Conservation (phyloP, 2,888 invertebrate genomes). For the Drosophila fungiperda region DNA sequence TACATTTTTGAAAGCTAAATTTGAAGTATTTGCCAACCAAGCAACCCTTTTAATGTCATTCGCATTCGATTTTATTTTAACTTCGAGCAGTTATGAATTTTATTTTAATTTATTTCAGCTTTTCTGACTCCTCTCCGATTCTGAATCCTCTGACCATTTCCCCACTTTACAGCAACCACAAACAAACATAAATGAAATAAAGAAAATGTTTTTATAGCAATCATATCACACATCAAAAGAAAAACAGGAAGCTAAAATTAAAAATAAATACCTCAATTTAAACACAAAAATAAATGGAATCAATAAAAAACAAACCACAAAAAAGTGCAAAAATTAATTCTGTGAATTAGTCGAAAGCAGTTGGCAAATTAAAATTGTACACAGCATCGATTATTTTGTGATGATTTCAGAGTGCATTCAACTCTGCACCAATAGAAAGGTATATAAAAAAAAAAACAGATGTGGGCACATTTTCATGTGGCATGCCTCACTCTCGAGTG, state of each 20-base stretch:
- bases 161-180: slow-evolving; percentile 5
- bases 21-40: neutral
- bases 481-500: slow-evolving; percentile 26
- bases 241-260: slow-evolving; percentile 38
- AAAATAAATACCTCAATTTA: slow-evolving; percentile 1
- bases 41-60: neutral
- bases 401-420: slow-evolving; percentile 25
- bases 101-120: slow-evolving; percentile 37
- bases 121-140: neutral
- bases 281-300: slow-evolving; percentile 27
- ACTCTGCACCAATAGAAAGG: slow-evolving; percentile 26
- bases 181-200: slow-evolving; percentile 34
- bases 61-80: slow-evolving; percentile 26
- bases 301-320: slow-evolving; percentile 24
- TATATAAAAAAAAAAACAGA: slow-evolving; percentile 5
- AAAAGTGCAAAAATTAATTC: slow-evolving; percentile 36
- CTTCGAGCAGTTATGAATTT: slow-evolving; percentile 14
- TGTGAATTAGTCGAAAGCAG: slow-evolving; percentile 42
- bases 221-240: slow-evolving; percentile 33
- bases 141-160: neutral
- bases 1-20: neutral
- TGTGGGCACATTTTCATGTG: slow-evolving; percentile 16
- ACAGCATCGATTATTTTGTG: neutral
- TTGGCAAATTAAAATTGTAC: slow-evolving; percentile 23
- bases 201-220: slow-evolving; percentile 28